Evolutionary conservation across 2,113 vertebrate genomes (phyloP).

Genomic region (Megatriorchis doriae): DNA sequence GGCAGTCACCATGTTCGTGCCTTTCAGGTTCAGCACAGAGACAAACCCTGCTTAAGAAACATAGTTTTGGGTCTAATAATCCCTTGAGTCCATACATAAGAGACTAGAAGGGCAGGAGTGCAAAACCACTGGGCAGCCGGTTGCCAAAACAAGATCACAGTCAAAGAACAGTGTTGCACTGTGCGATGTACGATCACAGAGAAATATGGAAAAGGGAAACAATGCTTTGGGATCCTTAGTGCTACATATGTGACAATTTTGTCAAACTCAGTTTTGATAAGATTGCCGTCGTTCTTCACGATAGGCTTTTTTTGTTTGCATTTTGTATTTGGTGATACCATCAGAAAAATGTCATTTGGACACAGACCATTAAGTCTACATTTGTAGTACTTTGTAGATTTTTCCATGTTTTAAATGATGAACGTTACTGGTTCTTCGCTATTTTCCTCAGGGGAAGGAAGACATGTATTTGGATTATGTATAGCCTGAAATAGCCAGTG

Average conservation of each 20-base stretch:
- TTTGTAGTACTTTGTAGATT: background rate
- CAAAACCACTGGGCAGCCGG: background rate
- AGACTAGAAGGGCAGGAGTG: background rate
- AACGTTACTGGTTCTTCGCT: background rate
- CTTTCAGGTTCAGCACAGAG: background rate
- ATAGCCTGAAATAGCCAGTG: background rate
- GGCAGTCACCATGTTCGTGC: background rate
- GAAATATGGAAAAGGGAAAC: accelerated
- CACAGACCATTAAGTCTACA: background rate
- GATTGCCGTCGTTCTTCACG: background rate
- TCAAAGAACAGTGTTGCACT: no score
- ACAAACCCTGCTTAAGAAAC: background rate
- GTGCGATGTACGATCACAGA: background rate
- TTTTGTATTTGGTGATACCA: background rate
- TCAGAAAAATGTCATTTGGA: background rate
- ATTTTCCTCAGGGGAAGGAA: background rate
- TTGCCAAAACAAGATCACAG: background rate
- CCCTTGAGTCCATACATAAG: background rate
- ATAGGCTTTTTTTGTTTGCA: background rate
- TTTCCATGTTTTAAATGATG: background rate
- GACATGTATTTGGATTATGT: background rate
- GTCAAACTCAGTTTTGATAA: background rate
- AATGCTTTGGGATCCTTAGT: background rate
- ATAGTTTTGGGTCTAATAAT: background rate
- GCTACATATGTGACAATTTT: background rate